phyloP scores from a whole-genome alignment of 1,140 invertebrate species.

The Aethina tumida region DNA sequence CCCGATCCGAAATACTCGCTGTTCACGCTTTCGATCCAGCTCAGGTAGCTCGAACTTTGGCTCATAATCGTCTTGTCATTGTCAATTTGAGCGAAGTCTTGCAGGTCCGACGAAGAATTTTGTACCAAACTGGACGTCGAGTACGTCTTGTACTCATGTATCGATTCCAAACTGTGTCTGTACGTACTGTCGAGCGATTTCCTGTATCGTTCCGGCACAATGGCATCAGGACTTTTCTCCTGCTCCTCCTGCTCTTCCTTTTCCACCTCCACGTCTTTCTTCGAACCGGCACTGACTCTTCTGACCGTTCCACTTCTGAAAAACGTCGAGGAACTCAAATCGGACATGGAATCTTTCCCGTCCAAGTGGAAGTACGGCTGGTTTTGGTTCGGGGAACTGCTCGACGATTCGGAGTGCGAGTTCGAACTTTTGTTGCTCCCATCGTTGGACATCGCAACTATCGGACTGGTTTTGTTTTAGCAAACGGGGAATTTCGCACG shows the following conservation, averaged over 20 bases:
- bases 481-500: no score
- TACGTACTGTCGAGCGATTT: constrained; percentile 28
- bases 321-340: constrained; percentile 19
- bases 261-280: constrained; percentile 15
- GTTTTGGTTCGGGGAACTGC: constrained; percentile 24
- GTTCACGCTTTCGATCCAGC: constrained; percentile 34
- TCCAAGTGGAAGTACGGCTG: constrained; percentile 20
- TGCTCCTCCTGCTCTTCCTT: constrained; percentile 6
- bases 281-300: constrained; percentile 16
- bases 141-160: constrained; percentile 31
- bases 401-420: constrained; percentile 28
- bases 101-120: constrained; percentile 22
- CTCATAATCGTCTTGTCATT: constrained; percentile 20
- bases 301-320: constrained; percentile 27
- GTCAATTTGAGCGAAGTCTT: constrained; percentile 29
- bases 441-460: constrained; percentile 22
- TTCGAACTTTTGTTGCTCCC: constrained; percentile 18
- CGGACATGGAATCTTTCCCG: constrained; percentile 19
- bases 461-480: no score
- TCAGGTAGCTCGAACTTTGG: constrained; percentile 30
- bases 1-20: constrained; percentile 24
- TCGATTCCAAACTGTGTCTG: constrained; percentile 32
- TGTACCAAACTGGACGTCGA: constrained; percentile 19
- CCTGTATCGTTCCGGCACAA: constrained; percentile 13
- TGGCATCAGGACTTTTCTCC: background rate